These are phyloP conservation scores for Tiliqua scincoides DNA, from an alignment of 2,113 vertebrate genomes.

Conservation along the genomic window DNA sequence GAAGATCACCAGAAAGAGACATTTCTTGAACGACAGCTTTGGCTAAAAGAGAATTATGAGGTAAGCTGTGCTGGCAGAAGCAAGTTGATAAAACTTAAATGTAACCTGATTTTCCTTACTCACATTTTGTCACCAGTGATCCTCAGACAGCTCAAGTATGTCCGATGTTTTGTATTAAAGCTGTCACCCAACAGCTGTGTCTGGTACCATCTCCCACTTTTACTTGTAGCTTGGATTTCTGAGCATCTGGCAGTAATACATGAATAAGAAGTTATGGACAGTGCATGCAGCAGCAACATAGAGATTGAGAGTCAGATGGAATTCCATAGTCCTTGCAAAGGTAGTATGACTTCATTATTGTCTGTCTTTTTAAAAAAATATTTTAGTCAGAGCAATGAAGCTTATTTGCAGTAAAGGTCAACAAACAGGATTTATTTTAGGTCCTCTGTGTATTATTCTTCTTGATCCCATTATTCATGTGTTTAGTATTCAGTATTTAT, in stretches of 20 bases:
- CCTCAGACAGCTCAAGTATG: background rate
- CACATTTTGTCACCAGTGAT: background rate
- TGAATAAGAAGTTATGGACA: background rate
- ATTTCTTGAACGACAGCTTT: slow-evolving; percentile 88
- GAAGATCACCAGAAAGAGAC: slow-evolving; percentile 84
- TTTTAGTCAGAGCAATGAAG: background rate
- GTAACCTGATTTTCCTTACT: background rate
- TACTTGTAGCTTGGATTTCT: background rate
- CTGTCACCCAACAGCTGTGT: background rate
- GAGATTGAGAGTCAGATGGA: background rate
- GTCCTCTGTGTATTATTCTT: too few species aligned
- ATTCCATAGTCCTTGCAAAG: background rate
- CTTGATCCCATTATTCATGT: too few species aligned
- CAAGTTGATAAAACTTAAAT: background rate
- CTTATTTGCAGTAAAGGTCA: background rate
- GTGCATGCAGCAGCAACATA: too few species aligned
- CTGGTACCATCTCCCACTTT: background rate
- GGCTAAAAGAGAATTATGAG: slow-evolving; percentile 94
- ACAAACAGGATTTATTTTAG: background rate
- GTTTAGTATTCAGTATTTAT: too few species aligned
- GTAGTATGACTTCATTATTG: background rate
- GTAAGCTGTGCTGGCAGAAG: slow-evolving; percentile 66
- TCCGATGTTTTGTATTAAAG: background rate
- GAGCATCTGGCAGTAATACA: background rate
- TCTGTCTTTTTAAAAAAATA: background rate